Evolutionary conservation across 1,140 invertebrate species (phyloP).

Genomic region (Drosophila lini): DNA sequence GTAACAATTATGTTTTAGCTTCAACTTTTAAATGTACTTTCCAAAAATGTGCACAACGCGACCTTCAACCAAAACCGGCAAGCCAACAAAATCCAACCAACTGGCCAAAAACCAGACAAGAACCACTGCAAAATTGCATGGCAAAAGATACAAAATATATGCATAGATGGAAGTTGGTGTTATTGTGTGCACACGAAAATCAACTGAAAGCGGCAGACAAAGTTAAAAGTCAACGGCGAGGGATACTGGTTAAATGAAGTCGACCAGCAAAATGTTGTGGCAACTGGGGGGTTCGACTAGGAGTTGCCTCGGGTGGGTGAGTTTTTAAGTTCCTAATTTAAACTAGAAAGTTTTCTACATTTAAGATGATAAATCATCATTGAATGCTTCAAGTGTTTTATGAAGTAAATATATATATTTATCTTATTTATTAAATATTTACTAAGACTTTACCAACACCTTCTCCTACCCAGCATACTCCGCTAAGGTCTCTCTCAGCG

Average conservation of each 20-base stretch:
- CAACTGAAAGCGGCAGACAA: conserved; percentile 58
- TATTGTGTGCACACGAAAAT: conserved; percentile 46
- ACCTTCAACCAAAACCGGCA: conserved; percentile 64
- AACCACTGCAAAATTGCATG: conserved; percentile 55
- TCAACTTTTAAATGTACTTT: conserved; percentile 78
- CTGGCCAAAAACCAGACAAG: conserved; percentile 44
- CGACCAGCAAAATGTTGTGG: conserved; percentile 14
- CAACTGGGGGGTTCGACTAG: neutral
- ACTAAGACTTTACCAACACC: neutral
- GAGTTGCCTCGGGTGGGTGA: neutral
- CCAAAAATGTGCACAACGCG: conserved; percentile 66
- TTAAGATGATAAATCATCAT: no score
- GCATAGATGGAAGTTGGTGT: conserved; percentile 30
- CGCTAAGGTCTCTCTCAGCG: neutral
- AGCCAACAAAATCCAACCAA: conserved; percentile 38
- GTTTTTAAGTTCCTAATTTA: neutral
- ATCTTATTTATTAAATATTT: neutral
- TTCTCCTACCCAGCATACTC: neutral
- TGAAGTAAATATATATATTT: neutral
- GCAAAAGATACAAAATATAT: conserved; percentile 51
- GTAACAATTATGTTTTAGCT: conserved; percentile 71
- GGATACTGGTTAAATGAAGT: conserved; percentile 59
- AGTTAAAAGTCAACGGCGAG: conserved; percentile 57
- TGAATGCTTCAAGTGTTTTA: no score
- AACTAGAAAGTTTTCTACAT: no score